Conservation (phyloP, 2,113 vertebrate genomes). For the Trogon surrucura region DNA sequence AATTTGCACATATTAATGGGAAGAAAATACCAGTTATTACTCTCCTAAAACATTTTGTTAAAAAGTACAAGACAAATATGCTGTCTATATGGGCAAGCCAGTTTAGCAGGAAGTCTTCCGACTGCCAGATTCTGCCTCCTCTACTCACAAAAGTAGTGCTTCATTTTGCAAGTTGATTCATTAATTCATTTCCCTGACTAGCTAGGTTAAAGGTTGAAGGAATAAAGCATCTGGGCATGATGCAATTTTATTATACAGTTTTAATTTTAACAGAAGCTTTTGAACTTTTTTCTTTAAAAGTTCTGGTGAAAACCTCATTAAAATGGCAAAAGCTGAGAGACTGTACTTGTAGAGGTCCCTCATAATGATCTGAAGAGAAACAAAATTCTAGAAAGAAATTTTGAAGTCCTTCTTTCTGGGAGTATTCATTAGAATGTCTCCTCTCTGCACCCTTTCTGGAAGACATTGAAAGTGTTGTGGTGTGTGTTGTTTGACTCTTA, state of each 20-base stretch:
- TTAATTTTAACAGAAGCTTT: background rate
- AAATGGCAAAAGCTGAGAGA: background rate
- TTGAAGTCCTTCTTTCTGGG: background rate
- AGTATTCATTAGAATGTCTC: background rate
- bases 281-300: background rate
- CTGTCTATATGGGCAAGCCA: background rate
- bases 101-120: slow-evolving; percentile 49
- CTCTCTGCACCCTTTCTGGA: background rate
- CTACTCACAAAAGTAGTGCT: background rate
- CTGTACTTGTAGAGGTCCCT: background rate
- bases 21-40: background rate
- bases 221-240: background rate
- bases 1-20: background rate
- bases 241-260: background rate
- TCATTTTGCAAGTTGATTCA: slow-evolving; percentile 20
- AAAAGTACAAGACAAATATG: background rate
- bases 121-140: slow-evolving; percentile 10
- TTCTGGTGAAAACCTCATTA: background rate
- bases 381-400: background rate
- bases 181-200: slow-evolving; percentile 45
- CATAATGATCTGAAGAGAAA: background rate
- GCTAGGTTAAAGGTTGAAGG: slow-evolving; percentile 17
- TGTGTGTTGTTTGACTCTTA: background rate
- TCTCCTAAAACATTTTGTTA: background rate
- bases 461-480: background rate